A percentile compares a stretch with the other conserved stretches of the same genome.
Evolutionary conservation across 2,797 vertebrate genomes (phyloP).

Genomic region (Myripristis jacobus): DNA sequence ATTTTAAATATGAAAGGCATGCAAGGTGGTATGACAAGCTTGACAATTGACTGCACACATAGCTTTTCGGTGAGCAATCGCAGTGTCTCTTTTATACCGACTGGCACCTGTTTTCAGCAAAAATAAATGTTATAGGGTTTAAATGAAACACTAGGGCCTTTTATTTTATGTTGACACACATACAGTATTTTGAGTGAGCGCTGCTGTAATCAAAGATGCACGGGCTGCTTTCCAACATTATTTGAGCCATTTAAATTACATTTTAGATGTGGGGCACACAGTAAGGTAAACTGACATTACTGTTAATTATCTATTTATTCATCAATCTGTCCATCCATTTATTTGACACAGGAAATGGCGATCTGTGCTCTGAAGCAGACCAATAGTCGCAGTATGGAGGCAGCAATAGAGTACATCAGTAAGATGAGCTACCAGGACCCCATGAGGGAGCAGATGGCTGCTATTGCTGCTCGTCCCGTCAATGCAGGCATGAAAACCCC

Average conservation of each 20-base stretch:
- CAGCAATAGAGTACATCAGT: constrained; percentile 92
- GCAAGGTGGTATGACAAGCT: constrained; percentile 72
- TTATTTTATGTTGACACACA: too few relatives aligned
- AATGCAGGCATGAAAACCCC: constrained; percentile 87
- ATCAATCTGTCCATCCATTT: constrained; percentile 7
- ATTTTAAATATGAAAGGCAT: constrained; percentile 74
- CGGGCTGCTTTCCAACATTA: not conserved
- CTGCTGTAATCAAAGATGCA: not conserved
- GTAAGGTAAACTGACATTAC: not conserved
- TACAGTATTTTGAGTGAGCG: too few relatives aligned
- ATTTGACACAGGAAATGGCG: constrained; percentile 86
- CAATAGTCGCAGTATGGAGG: constrained; percentile 89
- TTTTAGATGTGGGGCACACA: not conserved
- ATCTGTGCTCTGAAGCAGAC: constrained; percentile 87
- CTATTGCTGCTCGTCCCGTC: constrained; percentile 84
- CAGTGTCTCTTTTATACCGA: constrained; percentile 34
- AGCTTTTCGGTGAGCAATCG: constrained; percentile 23
- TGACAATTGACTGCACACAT: constrained; percentile 32
- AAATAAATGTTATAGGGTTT: too few relatives aligned
- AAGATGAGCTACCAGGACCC: constrained; percentile 95
- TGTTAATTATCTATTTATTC: not conserved
- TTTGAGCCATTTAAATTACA: not conserved
- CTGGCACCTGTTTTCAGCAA: not conserved
- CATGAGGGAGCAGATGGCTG: constrained; percentile 90
- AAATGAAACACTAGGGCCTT: too few relatives aligned